A percentile compares a stretch with the other conserved stretches of the same genome.
Evolutionary conservation across 2,113 vertebrate species (phyloP).

Genomic region (Dipodomys merriami): DNA sequence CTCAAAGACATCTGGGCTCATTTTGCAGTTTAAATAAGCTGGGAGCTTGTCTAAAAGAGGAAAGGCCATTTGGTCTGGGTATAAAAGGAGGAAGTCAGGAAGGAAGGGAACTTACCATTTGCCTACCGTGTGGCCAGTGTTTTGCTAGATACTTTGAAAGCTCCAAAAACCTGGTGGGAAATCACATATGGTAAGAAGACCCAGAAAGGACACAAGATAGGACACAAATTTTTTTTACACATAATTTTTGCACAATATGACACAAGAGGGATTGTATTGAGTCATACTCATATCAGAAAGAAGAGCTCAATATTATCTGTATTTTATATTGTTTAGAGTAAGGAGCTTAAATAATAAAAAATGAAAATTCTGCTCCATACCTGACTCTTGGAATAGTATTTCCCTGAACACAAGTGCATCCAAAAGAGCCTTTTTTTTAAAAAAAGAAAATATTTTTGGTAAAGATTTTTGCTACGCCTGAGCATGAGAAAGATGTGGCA

Average conservation of each 20-base stretch:
- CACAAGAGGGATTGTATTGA: background rate
- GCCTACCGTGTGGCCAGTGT: background rate
- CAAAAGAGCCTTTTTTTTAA: background rate
- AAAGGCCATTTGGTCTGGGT: background rate
- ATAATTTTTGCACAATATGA: no score
- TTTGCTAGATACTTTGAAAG: background rate
- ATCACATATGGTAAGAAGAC: background rate
- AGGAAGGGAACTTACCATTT: background rate
- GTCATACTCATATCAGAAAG: slow-evolving; percentile 9
- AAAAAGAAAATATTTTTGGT: background rate
- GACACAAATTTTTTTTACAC: no score
- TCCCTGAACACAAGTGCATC: background rate
- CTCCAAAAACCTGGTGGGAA: background rate
- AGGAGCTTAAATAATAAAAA: background rate
- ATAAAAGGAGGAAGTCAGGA: background rate
- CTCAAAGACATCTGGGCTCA: background rate
- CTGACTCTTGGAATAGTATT: background rate
- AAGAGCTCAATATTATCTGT: background rate
- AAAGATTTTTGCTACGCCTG: slow-evolving; percentile 34
- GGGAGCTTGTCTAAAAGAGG: background rate
- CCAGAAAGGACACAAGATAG: background rate
- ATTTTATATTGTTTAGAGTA: background rate
- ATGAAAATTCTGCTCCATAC: background rate
- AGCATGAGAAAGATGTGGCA: background rate
- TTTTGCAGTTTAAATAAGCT: background rate